Evolutionary conservation across 2,888 invertebrate genomes (phyloP).

Genomic region (Drosophila sordidula): DNA sequence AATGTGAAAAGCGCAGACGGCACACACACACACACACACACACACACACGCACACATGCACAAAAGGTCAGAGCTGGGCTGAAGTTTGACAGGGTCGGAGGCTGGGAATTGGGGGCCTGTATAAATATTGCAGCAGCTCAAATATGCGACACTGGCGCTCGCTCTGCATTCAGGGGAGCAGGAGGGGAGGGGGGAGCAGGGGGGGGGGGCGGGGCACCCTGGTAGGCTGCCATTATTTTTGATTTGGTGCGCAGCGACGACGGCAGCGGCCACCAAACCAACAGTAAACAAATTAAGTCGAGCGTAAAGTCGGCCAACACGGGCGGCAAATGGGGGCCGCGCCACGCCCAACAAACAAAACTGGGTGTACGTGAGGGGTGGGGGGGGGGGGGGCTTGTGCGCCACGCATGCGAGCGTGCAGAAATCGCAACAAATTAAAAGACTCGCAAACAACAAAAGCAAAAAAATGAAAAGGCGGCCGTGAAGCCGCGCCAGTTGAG

Average conservation of each 20-base stretch:
- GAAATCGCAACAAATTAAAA: constrained; percentile 78
- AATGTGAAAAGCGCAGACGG: constrained; percentile 56
- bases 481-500: constrained; percentile 48
- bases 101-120: constrained; percentile 27
- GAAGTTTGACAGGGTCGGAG: background rate
- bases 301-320: constrained; percentile 70
- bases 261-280: constrained; percentile 68
- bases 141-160: constrained; percentile 60
- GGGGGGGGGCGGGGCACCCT: background rate
- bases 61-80: constrained; percentile 18
- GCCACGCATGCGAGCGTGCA: constrained; percentile 61
- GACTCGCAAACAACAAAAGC: constrained; percentile 56
- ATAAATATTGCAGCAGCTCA: constrained; percentile 72
- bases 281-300: constrained; percentile 80
- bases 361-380: background rate
- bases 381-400: background rate
- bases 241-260: constrained; percentile 66
- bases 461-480: constrained; percentile 24
- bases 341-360: background rate
- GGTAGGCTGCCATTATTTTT: constrained; percentile 68
- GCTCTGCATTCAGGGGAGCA: constrained; percentile 1
- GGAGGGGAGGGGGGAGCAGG: background rate
- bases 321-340: constrained; percentile 10
- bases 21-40: constrained; percentile 16
- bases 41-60: background rate